Evolutionary conservation across 2,888 invertebrate species (phyloP), one percentile per base, ranked within the genome.

Genomic region (Brenthis daphne): DNA sequence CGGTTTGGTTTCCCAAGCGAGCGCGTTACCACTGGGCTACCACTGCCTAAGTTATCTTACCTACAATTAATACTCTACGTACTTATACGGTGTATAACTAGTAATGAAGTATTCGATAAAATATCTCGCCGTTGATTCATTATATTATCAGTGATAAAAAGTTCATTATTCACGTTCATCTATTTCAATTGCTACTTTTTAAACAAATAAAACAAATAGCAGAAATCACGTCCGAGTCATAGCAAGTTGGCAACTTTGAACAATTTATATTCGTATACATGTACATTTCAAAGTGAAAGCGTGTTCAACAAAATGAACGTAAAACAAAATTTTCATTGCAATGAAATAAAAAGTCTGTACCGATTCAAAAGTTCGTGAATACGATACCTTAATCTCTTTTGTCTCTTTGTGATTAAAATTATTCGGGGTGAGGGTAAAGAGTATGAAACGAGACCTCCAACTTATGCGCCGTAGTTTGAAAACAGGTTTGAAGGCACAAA

Each of bases 361-460:
- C 83, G 85, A 80, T 75, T 78, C 76, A 76, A 83, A 88, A 88
- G 79, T 87, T 77, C 56, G 73, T 82, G 80, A 84, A 82, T 81
- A 82, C 82, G 71, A 76, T 75, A 75, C 75, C 80, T 82, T 81
- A 79, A 81, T 80, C 83, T 84, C 84, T 86, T 85, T 89, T 89
- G 88, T 89, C 86, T 89, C 86, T 87, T 86, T 88, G 88, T 86
- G 84, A 89, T 88, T 88, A 87, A 90, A 90, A 89, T 90, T 78
- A 78, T 85, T 83, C 79, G 77, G 74, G 76, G 79, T 77, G 81
- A 80, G 80, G 81, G 81, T 80, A 79, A 77, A 76, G 83, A 86
- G 84, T 87, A 88, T 86, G 84, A 88, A 90, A 87, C 83, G 85
- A 84, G 85, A 85, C 85, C 87, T 84, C 79, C 83, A 90, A 90